Evolutionary conservation across 2,888 invertebrate genomes (phyloP).

Genomic region (Noctua comes): DNA sequence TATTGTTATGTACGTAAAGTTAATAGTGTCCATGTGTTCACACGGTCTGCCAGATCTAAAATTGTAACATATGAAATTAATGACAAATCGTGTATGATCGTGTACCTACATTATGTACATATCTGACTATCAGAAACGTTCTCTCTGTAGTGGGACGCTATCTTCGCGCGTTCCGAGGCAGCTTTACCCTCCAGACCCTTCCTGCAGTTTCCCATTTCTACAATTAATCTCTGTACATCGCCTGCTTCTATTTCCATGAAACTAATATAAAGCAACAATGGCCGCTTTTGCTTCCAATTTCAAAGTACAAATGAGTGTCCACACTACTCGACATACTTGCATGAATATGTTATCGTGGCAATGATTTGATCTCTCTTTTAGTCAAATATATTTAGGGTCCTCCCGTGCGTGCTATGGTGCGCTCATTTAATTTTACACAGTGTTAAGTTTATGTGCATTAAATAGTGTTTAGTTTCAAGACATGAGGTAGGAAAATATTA

Average conservation of each 20-base stretch:
- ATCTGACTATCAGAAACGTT: conserved; percentile 52
- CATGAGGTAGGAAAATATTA: conserved; percentile 89
- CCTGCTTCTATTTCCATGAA: conserved; percentile 57
- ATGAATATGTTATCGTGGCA: conserved; percentile 90
- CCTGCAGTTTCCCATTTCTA: conserved; percentile 46
- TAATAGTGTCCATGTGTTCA: conserved; percentile 79
- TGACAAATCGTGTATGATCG: conserved; percentile 70
- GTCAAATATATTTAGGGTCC: conserved; percentile 92
- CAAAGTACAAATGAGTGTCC: conserved; percentile 86
- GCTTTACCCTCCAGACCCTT: conserved; percentile 54
- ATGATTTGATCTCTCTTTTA: conserved; percentile 94
- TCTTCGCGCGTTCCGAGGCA: conserved; percentile 53
- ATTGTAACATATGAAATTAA: conserved; percentile 71
- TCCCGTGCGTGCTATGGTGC: conserved; percentile 76
- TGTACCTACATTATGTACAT: conserved; percentile 71
- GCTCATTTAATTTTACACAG: conserved; percentile 83
- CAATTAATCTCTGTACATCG: conserved; percentile 35
- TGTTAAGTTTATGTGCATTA: conserved; percentile 79
- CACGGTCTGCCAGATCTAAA: conserved; percentile 75
- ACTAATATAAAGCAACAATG: conserved; percentile 62
- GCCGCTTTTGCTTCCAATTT: conserved; percentile 75
- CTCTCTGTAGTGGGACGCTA: conserved; percentile 43
- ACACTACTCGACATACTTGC: conserved; percentile 77
- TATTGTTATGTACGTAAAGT: conserved; percentile 75
- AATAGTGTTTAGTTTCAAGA: conserved; percentile 88